phyloP scores from a whole-genome alignment of 2,113 vertebrate species.

The Nycticryphes semicollaris region DNA sequence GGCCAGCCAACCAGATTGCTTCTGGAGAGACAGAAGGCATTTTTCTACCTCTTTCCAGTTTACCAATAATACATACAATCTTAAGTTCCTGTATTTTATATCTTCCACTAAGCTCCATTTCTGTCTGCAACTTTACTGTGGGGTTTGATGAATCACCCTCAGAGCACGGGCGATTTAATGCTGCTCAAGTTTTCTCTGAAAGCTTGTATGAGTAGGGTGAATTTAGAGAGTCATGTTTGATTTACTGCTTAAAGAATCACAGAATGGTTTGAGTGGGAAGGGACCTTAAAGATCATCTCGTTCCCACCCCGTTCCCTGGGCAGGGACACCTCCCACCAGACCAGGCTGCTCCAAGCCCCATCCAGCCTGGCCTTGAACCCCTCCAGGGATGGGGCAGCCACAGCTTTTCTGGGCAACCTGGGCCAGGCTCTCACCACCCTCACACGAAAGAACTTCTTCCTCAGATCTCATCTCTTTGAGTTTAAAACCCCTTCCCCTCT shows the following conservation, averaged over 20 bases:
- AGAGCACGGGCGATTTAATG: neutral
- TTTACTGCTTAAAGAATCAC: neutral
- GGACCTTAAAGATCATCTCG: too few species aligned
- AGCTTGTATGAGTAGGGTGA: neutral
- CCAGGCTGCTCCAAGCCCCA: too few species aligned
- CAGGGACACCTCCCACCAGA: too few species aligned
- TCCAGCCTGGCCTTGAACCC: too few species aligned
- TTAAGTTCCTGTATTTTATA: neutral
- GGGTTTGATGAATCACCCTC: neutral
- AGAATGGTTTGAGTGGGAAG: too few species aligned
- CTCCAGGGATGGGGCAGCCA: too few species aligned
- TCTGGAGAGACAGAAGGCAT: neutral
- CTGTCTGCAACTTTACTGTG: neutral
- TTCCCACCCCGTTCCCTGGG: too few species aligned
- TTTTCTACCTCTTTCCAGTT: neutral
- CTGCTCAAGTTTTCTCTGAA: neutral
- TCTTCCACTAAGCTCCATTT: neutral
- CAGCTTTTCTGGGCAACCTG: too few species aligned
- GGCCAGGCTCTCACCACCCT: too few species aligned
- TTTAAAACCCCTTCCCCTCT: too few species aligned
- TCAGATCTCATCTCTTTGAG: too few species aligned
- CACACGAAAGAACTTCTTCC: too few species aligned
- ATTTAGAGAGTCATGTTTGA: neutral
- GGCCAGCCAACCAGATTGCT: neutral
- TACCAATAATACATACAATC: neutral